These are phyloP conservation scores for Arrhopalites spinosus DNA, from an alignment of 2,888 invertebrate genomes.

Conservation along the genomic window DNA sequence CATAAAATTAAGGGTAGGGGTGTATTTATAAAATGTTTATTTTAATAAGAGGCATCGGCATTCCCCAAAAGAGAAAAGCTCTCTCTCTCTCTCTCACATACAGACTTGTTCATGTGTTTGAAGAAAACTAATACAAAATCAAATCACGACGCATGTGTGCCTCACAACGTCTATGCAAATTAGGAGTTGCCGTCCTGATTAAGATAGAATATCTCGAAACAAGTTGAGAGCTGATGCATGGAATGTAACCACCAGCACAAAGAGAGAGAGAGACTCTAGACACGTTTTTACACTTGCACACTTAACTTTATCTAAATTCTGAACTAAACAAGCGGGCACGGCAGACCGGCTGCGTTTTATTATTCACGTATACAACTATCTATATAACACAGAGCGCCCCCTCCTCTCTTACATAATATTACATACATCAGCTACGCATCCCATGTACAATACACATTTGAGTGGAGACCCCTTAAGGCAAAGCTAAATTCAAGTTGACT, in stretches of 20 bases:
- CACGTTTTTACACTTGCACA: constrained; percentile 26
- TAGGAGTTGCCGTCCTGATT: constrained; percentile 14
- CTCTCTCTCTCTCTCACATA: neutral
- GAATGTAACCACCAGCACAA: no score
- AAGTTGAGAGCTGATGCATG: neutral
- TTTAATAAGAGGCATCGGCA: constrained; percentile 2
- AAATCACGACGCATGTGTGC: constrained; percentile 15
- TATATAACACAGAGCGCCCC: neutral
- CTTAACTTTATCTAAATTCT: constrained; percentile 17
- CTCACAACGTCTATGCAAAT: constrained; percentile 16
- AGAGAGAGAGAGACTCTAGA: neutral
- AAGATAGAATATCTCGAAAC: constrained; percentile 25
- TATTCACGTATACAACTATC: constrained; percentile 12
- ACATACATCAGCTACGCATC: no score
- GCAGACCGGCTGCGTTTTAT: constrained; percentile 25
- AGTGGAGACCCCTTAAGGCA: no score
- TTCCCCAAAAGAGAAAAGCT: neutral
- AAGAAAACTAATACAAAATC: constrained; percentile 12
- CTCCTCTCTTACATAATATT: neutral
- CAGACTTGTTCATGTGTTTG: neutral
- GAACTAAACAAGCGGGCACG: constrained; percentile 19
- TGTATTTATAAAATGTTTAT: neutral
- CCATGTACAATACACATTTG: no score
- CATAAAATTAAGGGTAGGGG: no score
- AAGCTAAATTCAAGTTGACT: no score